A percentile compares a stretch with the other conserved stretches of the same genome.
phyloP scores from a whole-genome alignment of 35 echinoderm and acorn worm genomes.

The Heliocidaris tuberculata region DNA sequence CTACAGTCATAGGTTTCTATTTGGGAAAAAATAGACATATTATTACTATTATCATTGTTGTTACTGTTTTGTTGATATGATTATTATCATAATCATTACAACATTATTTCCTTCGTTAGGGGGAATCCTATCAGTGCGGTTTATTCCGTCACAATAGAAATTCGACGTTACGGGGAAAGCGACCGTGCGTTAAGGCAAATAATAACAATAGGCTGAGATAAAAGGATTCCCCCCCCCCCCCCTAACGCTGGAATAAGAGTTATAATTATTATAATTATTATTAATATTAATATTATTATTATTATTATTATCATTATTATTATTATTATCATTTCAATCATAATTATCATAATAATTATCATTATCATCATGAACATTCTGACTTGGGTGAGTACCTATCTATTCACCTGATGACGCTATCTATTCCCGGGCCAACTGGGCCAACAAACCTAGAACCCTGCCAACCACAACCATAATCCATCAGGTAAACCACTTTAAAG shows the following conservation, averaged over 20 bases:
- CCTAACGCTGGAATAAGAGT: too few relatives aligned
- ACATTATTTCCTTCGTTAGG: too few relatives aligned
- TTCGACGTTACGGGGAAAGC: too few relatives aligned
- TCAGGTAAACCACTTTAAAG: too few relatives aligned
- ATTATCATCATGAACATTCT: not conserved
- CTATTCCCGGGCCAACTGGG: not conserved
- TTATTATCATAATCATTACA: not conserved
- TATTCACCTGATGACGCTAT: slow-evolving; percentile 7
- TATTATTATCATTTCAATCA: slow-evolving; percentile 29
- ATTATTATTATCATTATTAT: slow-evolving; percentile 39
- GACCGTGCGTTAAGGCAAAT: too few relatives aligned
- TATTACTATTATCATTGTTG: not conserved
- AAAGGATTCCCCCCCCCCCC: too few relatives aligned
- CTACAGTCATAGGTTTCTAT: too few relatives aligned
- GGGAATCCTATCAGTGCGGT: too few relatives aligned
- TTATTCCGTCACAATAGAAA: too few relatives aligned
- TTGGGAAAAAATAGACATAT: too few relatives aligned
- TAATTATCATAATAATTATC: not conserved
- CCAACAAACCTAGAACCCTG: not conserved
- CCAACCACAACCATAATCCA: not conserved
- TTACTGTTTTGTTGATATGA: not conserved
- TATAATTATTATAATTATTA: not conserved
- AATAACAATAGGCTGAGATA: too few relatives aligned
- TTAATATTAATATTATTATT: slow-evolving; percentile 12
- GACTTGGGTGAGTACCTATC: not conserved